These are phyloP conservation scores for Limnothrissa miodon DNA, from an alignment of 2,113 vertebrate species.

Conservation along the genomic window DNA sequence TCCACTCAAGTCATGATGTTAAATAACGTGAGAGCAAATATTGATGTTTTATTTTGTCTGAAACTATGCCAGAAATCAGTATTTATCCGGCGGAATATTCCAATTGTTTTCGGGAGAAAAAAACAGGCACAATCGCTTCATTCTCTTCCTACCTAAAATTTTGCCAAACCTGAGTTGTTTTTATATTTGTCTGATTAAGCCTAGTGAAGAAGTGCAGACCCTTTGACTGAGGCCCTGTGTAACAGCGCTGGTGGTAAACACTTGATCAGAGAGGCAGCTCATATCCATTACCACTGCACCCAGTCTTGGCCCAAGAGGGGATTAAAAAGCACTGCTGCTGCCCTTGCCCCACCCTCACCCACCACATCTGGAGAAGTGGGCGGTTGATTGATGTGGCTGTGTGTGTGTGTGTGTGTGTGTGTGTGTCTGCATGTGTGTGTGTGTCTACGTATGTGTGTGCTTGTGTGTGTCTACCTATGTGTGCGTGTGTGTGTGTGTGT, in stretches of 20 bases:
- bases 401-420: not conserved
- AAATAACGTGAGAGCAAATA: no score
- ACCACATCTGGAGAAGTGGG: constrained; percentile 33
- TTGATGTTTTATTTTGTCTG: no score
- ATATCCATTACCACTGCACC: constrained; percentile 42
- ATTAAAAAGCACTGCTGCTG: constrained; percentile 47
- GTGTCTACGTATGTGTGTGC: not conserved
- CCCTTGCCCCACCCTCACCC: constrained; percentile 14
- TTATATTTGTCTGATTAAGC: constrained; percentile 67
- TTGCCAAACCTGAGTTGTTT: no score
- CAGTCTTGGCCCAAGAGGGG: constrained; percentile 41
- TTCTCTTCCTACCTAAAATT: no score
- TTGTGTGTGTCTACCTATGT: not conserved
- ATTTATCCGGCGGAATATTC: no score
- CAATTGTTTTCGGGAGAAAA: no score
- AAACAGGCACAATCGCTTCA: no score
- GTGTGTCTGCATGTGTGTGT: not conserved
- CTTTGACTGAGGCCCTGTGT: constrained; percentile 56
- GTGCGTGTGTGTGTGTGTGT: not conserved
- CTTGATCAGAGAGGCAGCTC: constrained; percentile 43
- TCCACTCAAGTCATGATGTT: no score
- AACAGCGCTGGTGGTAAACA: constrained; percentile 61
- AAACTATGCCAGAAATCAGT: no score
- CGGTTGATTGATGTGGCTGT: constrained; percentile 31
- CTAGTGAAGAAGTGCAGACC: constrained; percentile 59